A percentile compares a stretch with the other conserved stretches of the same genome.
phyloP scores from a whole-genome alignment of 2,797 vertebrate species.

The Chromis chromis region DNA sequence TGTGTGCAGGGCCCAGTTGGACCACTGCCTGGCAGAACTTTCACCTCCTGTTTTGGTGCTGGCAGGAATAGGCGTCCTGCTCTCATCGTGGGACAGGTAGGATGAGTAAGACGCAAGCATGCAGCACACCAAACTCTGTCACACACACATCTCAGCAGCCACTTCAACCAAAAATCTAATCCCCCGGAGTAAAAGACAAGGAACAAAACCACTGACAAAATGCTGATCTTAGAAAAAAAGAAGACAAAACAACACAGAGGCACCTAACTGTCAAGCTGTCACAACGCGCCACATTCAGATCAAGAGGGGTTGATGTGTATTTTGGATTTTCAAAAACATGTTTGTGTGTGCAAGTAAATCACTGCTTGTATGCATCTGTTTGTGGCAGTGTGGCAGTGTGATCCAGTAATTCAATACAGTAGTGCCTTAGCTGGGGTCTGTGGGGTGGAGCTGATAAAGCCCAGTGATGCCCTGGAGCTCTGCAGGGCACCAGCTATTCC shows the following conservation, averaged over 20 bases:
- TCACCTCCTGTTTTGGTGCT: constrained; percentile 78
- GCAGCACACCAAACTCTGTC: constrained; percentile 60
- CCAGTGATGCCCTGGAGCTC: constrained; percentile 49
- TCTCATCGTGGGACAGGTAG: constrained; percentile 80
- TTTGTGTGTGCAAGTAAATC: constrained; percentile 58
- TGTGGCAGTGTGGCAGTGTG: constrained; percentile 26
- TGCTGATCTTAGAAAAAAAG: constrained; percentile 71
- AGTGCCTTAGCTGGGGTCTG: constrained; percentile 56
- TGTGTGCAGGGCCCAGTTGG: constrained; percentile 81
- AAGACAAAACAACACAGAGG: constrained; percentile 65
- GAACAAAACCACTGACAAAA: constrained; percentile 81
- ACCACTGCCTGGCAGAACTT: constrained; percentile 84
- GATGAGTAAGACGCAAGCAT: constrained; percentile 46
- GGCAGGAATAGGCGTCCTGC: constrained; percentile 74
- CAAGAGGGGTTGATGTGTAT: constrained; percentile 62
- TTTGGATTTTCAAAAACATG: constrained; percentile 65
- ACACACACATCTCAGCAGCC: constrained; percentile 57
- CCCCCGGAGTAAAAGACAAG: constrained; percentile 70
- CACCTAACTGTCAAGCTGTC: constrained; percentile 76
- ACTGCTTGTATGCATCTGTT: constrained; percentile 24
- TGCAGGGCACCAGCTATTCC: constrained; percentile 45
- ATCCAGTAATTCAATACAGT: constrained; percentile 66
- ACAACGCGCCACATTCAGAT: constrained; percentile 62
- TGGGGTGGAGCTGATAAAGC: constrained; percentile 69
- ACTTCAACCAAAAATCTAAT: constrained; percentile 73